Conservation (phyloP, 2,888 invertebrate genomes). For the Eristalis tenax region DNA sequence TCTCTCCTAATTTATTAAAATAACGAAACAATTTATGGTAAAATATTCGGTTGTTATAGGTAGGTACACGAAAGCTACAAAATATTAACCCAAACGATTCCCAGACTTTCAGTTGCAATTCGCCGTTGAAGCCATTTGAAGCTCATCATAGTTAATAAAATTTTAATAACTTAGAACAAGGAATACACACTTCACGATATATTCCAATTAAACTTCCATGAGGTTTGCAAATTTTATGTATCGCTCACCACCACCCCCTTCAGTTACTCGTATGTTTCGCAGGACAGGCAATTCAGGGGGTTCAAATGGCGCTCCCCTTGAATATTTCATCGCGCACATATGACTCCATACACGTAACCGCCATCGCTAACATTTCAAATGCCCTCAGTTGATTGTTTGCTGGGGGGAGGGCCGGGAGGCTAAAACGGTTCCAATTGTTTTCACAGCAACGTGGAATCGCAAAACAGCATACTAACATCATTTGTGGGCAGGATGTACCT, state of each 20-base stretch:
- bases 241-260: constrained; percentile 18
- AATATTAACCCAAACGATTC: background rate
- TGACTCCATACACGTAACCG: constrained; percentile 27
- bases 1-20: background rate
- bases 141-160: constrained; percentile 62
- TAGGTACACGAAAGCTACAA: background rate
- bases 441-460: constrained; percentile 56
- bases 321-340: constrained; percentile 60
- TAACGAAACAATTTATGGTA: background rate
- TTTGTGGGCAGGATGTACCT: constrained; percentile 47
- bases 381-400: constrained; percentile 49
- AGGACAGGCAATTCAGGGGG: constrained; percentile 63
- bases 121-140: constrained; percentile 26
- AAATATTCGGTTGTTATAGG: background rate
- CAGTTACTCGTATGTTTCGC: constrained; percentile 28
- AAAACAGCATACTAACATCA: constrained; percentile 55
- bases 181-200: constrained; percentile 1
- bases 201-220: constrained; percentile 63
- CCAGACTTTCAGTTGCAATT: background rate
- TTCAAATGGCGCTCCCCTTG: constrained; percentile 54
- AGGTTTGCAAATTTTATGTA: constrained; percentile 60
- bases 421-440: constrained; percentile 55
- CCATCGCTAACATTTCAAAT: constrained; percentile 55
- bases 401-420: background rate
- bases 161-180: constrained; percentile 45